phyloP scores from a whole-genome alignment of 1,140 invertebrate genomes.

The Akabosia matsudoensis region DNA sequence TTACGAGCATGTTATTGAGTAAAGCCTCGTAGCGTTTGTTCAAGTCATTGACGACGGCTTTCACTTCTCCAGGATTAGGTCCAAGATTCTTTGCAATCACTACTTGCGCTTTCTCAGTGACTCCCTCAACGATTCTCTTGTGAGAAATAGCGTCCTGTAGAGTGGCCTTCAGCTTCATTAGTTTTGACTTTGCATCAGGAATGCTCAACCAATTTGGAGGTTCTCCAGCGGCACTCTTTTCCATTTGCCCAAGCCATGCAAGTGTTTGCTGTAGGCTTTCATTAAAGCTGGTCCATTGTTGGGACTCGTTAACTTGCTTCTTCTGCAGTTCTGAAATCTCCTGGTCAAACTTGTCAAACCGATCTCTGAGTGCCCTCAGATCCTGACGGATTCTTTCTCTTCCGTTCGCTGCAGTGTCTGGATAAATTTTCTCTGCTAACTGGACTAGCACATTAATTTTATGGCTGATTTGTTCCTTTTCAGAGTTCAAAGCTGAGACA shows the following conservation, averaged over 20 bases:
- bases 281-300: constrained; percentile 79
- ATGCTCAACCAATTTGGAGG: constrained; percentile 66
- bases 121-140: constrained; percentile 81
- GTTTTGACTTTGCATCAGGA: constrained; percentile 80
- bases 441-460: constrained; percentile 68
- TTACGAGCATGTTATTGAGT: constrained; percentile 59
- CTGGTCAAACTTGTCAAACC: constrained; percentile 78
- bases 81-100: constrained; percentile 58
- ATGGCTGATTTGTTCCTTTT: constrained; percentile 77
- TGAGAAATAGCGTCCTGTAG: constrained; percentile 86
- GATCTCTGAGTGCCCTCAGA: constrained; percentile 68
- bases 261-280: constrained; percentile 77
- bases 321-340: constrained; percentile 76
- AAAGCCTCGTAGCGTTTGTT: constrained; percentile 72
- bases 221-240: constrained; percentile 73
- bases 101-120: constrained; percentile 79
- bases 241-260: constrained; percentile 82
- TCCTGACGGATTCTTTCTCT: constrained; percentile 82
- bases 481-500: constrained; percentile 71
- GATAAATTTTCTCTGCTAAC: constrained; percentile 78
- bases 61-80: constrained; percentile 56
- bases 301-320: constrained; percentile 74
- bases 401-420: constrained; percentile 84
- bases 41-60: constrained; percentile 65
- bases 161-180: constrained; percentile 78